Evolutionary conservation across 2,113 vertebrate genomes (phyloP).

Genomic region (Etia nguti): DNA sequence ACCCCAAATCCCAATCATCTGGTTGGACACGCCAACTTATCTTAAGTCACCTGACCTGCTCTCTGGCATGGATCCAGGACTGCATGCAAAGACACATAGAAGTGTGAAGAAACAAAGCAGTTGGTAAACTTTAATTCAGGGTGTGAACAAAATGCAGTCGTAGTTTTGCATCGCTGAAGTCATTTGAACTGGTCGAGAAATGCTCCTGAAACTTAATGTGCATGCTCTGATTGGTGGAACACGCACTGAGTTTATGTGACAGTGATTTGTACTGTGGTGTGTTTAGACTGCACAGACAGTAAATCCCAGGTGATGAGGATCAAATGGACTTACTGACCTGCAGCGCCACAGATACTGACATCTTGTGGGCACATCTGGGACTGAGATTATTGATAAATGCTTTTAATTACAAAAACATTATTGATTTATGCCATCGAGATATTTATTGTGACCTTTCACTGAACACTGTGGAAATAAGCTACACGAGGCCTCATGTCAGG

Average conservation of each 20-base stretch:
- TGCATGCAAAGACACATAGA: neutral
- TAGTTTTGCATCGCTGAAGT: neutral
- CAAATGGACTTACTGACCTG: conserved; percentile 35
- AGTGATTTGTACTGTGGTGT: conserved; percentile 22
- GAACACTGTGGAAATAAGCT: neutral
- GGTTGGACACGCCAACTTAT: conserved; percentile 11
- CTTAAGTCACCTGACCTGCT: conserved; percentile 38
- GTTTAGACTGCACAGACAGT: conserved; percentile 6
- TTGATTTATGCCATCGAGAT: neutral
- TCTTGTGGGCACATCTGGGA: conserved; percentile 37
- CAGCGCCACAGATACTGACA: conserved; percentile 33
- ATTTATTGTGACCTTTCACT: neutral
- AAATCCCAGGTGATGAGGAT: conserved; percentile 55
- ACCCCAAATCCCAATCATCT: conserved; percentile 36
- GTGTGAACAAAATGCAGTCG: neutral
- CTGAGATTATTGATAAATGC: neutral
- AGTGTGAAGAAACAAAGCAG: neutral
- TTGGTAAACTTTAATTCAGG: neutral
- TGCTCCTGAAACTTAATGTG: neutral
- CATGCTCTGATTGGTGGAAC: neutral
- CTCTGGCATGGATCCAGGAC: neutral
- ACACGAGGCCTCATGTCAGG: neutral
- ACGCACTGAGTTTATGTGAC: neutral
- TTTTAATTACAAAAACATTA: neutral
- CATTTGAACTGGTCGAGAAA: neutral